These are phyloP conservation scores for Macrosteles quadrilineatus DNA, from an alignment of 1,140 invertebrate species.

Conservation along the genomic window DNA sequence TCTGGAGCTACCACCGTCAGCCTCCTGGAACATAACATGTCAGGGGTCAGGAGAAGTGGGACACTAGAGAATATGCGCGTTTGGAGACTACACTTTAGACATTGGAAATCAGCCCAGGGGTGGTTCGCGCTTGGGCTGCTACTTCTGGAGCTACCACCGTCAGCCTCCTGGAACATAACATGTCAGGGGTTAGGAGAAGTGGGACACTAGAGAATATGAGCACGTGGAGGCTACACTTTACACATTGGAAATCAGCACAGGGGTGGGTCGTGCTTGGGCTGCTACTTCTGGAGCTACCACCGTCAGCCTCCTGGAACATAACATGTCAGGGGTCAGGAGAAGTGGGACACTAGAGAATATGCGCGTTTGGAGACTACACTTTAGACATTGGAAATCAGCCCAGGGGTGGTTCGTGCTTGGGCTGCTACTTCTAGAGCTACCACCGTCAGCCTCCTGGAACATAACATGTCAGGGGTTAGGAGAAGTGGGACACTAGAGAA, in stretches of 20 bases:
- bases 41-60: not conserved
- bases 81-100: too few relatives aligned
- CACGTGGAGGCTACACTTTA: too few relatives aligned
- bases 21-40: slow-evolving; percentile 23
- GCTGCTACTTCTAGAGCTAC: slow-evolving; percentile 62
- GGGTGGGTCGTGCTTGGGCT: slow-evolving; percentile 61
- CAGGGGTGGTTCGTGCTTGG: slow-evolving; percentile 60
- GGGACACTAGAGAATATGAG: too few relatives aligned
- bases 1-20: slow-evolving; percentile 62
- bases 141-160: slow-evolving; percentile 62
- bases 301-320: slow-evolving; percentile 48
- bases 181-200: too few relatives aligned
- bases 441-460: slow-evolving; percentile 52
- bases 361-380: too few relatives aligned
- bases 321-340: not conserved
- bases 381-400: slow-evolving; percentile 53
- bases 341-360: not conserved
- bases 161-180: slow-evolving; percentile 42
- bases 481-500: not conserved
- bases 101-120: slow-evolving; percentile 60
- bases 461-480: not conserved
- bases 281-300: slow-evolving; percentile 62
- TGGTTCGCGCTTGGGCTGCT: slow-evolving; percentile 61
- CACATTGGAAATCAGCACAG: slow-evolving; percentile 60
- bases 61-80: too few relatives aligned